Evolutionary conservation across 1,140 invertebrate species (phyloP), one percentile per base, ranked within the genome.

Genomic region (Listronotus oregonensis): DNA sequence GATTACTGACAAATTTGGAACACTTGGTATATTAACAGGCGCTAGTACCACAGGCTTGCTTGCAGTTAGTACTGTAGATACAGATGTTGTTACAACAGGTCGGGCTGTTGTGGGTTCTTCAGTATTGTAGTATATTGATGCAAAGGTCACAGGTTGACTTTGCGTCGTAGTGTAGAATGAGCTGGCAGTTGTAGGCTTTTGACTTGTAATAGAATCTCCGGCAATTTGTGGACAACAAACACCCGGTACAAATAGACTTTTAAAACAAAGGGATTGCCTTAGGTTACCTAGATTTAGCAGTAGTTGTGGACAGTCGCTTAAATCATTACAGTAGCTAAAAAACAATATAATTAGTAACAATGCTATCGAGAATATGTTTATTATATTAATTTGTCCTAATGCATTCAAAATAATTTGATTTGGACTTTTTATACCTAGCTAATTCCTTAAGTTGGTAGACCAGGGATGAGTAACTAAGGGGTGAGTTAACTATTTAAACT

Each of bases 231-330:
- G 93, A 80, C 94, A 96, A 75, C 94, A 96, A 2, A 96, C 93
- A 14, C 93, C 94, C 2, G 94, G 94, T 3, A 94, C 90, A 72
- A 96, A 94, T 1, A 96, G 81, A 67, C 90, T 92, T 79, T 96
- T 95, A 74, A 97, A 96, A 75, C 94, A 97, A 7, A 96, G 82
- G 0, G 92, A 95, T 73, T 94, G 90, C 39, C 93, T 81, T 0
- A 97, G 80, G 74, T 88, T 91, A 8, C 86, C 85, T 10, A 96
- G 81, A 76, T 96, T 92, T 7, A 96, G 79, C 0, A 97, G 80
- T 10, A 97, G 77, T 68, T 93, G 91, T 0, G 94, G 93, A 78
- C 94, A 96, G 66, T 90, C 90, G 69, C 91, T 92, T 8, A 97
- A 81, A 77, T 96, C 94, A 70, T 93, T 88, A 69, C 94, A 96